A percentile compares a stretch with the other conserved stretches of the same genome.
These are phyloP conservation scores for Eupleurogrammus muticus DNA, from an alignment of 2,797 vertebrate species.

Conservation along the genomic window DNA sequence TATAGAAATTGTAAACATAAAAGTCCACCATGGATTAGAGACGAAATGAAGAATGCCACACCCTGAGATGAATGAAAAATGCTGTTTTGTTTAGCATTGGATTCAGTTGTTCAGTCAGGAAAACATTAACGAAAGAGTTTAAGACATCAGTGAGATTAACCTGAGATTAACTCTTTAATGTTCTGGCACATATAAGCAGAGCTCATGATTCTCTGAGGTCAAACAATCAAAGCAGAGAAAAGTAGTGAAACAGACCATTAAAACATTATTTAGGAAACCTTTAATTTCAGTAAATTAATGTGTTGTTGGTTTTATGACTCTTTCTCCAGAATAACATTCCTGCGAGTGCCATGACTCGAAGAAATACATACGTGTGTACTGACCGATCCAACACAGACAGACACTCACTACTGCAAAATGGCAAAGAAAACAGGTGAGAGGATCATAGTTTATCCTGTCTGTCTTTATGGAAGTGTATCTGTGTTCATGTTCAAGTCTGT, in stretches of 20 bases:
- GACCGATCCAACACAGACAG: slow-evolving; percentile 88
- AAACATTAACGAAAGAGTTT: neutral
- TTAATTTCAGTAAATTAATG: neutral
- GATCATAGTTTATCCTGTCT: fast-evolving
- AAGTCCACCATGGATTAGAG: slow-evolving; percentile 11
- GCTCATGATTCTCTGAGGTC: slow-evolving; percentile 2
- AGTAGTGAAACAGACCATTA: neutral
- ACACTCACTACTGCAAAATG: slow-evolving; percentile 89
- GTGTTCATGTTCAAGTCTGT: too few relatives aligned
- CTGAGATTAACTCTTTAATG: slow-evolving; percentile 49
- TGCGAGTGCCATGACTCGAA: slow-evolving; percentile 91
- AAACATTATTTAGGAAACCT: neutral
- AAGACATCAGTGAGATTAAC: slow-evolving; percentile 37
- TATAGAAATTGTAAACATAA: neutral
- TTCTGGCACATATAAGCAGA: slow-evolving; percentile 3
- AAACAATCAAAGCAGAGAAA: neutral
- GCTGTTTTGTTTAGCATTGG: neutral
- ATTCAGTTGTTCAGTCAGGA: neutral
- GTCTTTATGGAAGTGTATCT: neutral
- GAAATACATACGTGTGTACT: slow-evolving; percentile 94
- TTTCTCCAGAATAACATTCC: slow-evolving; percentile 88
- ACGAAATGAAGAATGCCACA: neutral
- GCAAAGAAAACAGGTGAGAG: slow-evolving; percentile 93
- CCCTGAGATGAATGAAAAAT: neutral
- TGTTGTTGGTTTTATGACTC: neutral